phyloP scores from a whole-genome alignment of 2,888 invertebrate genomes.

The Biston stratarius region DNA sequence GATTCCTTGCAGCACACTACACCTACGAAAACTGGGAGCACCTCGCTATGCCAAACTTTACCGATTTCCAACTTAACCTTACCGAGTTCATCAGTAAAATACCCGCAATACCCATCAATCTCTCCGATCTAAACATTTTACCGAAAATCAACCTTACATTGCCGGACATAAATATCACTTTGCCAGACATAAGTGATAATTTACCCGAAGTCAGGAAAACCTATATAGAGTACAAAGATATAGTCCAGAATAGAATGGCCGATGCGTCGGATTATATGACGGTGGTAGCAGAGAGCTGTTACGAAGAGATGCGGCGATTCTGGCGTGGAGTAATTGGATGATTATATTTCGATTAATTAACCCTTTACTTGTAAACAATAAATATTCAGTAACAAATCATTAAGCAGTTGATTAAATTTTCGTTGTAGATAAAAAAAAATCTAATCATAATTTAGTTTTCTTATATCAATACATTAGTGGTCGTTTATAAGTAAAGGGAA shows the following conservation, averaged over 20 bases:
- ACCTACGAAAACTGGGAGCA: slow-evolving; percentile 79
- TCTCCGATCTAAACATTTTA: slow-evolving; percentile 60
- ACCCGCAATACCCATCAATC: slow-evolving; percentile 59
- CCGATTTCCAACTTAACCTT: slow-evolving; percentile 75
- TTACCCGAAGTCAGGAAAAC: slow-evolving; percentile 72
- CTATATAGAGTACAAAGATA: slow-evolving; percentile 76
- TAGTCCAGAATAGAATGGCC: slow-evolving; percentile 79
- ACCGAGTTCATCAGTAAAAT: slow-evolving; percentile 68
- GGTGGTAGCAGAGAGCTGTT: slow-evolving; percentile 83
- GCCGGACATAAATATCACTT: slow-evolving; percentile 67
- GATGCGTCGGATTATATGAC: slow-evolving; percentile 83
- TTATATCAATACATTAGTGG: background rate
- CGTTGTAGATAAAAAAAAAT: background rate
- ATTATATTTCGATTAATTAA: slow-evolving; percentile 33
- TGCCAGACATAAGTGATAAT: slow-evolving; percentile 68
- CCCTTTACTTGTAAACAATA: background rate
- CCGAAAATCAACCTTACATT: slow-evolving; percentile 54
- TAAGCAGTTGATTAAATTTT: background rate
- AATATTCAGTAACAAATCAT: background rate
- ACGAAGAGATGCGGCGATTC: slow-evolving; percentile 74
- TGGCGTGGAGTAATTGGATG: slow-evolving; percentile 74
- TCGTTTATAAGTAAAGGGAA: slow-evolving; percentile 11
- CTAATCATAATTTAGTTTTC: no score
- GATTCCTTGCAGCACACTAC: slow-evolving; percentile 82
- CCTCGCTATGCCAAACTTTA: slow-evolving; percentile 78